Conservation (phyloP, 2,113 vertebrate species). For the Mungos mungo region DNA sequence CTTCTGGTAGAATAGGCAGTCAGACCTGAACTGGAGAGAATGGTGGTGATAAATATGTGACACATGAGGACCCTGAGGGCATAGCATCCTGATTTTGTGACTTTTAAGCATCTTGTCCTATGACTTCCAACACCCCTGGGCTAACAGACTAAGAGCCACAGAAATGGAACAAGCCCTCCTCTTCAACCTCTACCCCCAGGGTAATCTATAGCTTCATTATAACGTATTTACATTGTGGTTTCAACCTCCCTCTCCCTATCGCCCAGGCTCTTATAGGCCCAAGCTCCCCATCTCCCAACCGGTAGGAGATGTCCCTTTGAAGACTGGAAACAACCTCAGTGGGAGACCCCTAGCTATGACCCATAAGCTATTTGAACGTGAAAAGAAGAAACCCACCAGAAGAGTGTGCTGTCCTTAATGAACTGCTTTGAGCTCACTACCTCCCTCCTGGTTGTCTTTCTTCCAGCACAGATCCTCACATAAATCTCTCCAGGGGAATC, state of each 20-base stretch:
- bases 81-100: not conserved
- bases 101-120: not conserved
- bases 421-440: not conserved
- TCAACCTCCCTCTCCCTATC: not conserved
- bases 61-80: not conserved
- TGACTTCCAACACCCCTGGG: not conserved
- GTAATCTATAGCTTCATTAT: not conserved
- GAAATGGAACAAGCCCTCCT: not conserved
- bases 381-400: not conserved
- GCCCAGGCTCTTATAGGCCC: not conserved
- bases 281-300: not conserved
- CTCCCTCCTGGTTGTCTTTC: not conserved
- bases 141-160: not conserved
- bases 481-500: not conserved
- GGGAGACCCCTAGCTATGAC: not conserved
- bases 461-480: not conserved
- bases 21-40: not conserved
- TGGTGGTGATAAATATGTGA: not conserved
- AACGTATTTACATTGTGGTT: not conserved
- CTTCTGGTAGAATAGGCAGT: not conserved
- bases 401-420: not conserved
- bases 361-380: not conserved
- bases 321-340: not conserved
- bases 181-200: not conserved
- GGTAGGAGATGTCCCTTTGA: not conserved